phyloP scores from a whole-genome alignment of 2,797 vertebrate species.

The Hypotaenidia philippensis region DNA sequence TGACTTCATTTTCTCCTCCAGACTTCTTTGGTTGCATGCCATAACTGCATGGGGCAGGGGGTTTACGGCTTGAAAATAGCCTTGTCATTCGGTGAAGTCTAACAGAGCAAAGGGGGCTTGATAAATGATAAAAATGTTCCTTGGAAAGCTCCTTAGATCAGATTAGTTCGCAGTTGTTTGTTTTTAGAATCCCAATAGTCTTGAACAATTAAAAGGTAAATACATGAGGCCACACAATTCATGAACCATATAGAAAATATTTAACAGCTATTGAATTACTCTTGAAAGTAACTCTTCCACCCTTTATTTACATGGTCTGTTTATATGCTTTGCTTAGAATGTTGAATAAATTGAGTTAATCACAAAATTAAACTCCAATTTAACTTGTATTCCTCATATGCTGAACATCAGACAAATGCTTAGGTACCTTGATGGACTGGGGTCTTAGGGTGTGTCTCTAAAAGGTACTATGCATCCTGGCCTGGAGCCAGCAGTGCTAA shows the following conservation, averaged over 20 bases:
- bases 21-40: conserved; percentile 78
- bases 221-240: conserved; percentile 30
- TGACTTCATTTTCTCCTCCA: conserved; percentile 76
- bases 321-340: conserved; percentile 25
- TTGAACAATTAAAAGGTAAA: conserved; percentile 60
- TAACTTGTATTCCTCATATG: conserved; percentile 10
- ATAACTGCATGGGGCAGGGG: conserved; percentile 76
- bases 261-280: conserved; percentile 61
- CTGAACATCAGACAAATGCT: conserved; percentile 34
- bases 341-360: conserved; percentile 59
- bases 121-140: conserved; percentile 74
- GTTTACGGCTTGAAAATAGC: conserved; percentile 81
- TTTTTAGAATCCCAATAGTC: conserved; percentile 53
- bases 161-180: conserved; percentile 70
- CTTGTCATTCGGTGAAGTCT: conserved; percentile 81
- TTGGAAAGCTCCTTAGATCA: conserved; percentile 71
- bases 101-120: conserved; percentile 79
- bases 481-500: background rate
- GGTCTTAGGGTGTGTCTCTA: conserved; percentile 20
- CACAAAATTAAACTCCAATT: conserved; percentile 38
- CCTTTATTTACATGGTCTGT: conserved; percentile 49
- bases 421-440: conserved; percentile 21
- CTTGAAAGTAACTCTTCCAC: conserved; percentile 35
- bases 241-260: conserved; percentile 53
- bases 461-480: conserved; percentile 18